A percentile compares a stretch with the other conserved stretches of the same genome.
phyloP scores from a whole-genome alignment of 2,797 vertebrate genomes.

The Pangasius djambal region DNA sequence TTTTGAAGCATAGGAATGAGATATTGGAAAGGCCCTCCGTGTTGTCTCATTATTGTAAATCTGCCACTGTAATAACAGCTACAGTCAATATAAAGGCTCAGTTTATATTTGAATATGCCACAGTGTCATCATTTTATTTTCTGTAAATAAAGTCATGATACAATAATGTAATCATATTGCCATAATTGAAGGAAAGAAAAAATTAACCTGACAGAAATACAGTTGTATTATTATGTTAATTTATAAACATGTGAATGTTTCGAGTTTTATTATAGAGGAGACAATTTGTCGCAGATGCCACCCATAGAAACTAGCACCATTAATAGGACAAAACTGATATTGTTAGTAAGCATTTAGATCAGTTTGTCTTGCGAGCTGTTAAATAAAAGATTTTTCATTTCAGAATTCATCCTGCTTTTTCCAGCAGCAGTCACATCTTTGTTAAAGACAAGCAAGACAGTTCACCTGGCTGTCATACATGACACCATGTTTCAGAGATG shows the following conservation, averaged over 20 bases:
- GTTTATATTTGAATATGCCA: neutral
- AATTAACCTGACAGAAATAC: neutral
- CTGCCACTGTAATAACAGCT: neutral
- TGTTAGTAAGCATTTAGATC: neutral
- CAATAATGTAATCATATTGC: neutral
- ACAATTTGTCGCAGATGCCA: neutral
- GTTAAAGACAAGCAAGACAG: neutral
- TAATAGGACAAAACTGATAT: neutral
- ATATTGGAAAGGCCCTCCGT: neutral
- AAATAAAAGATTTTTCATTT: neutral
- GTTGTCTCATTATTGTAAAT: neutral
- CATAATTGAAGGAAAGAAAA: neutral
- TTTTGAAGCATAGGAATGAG: neutral
- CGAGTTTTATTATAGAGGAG: neutral
- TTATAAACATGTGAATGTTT: neutral
- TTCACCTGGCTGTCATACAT: neutral
- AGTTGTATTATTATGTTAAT: neutral
- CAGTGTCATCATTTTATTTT: neutral
- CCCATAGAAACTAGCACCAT: neutral
- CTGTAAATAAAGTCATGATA: neutral
- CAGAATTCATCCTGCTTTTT: neutral
- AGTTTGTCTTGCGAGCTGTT: neutral
- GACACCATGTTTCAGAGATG: neutral
- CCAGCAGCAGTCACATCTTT: neutral
- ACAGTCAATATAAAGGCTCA: neutral